Evolutionary conservation across 1,140 invertebrate genomes (phyloP).

Genomic region (Eriocheir sinensis): DNA sequence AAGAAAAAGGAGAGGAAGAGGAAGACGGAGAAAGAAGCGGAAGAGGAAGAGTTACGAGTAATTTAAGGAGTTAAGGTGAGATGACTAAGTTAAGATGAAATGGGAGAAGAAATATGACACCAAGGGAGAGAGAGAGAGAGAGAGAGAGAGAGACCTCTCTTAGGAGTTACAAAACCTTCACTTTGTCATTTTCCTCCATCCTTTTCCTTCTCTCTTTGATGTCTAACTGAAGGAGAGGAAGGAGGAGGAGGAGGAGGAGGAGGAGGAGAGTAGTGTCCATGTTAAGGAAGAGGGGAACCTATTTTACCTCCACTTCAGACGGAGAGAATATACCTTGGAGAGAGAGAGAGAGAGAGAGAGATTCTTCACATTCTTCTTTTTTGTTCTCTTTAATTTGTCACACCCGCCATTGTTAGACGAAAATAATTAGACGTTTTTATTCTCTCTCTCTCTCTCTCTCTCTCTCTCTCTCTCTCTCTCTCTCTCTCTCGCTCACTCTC

Average conservation of each 20-base stretch:
- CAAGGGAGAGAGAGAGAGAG: slow-evolving; percentile 20
- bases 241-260: not conserved
- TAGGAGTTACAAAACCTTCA: slow-evolving; percentile 2
- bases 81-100: slow-evolving; percentile 5
- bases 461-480: slow-evolving; percentile 18
- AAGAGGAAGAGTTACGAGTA: slow-evolving; percentile 2
- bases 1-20: not conserved
- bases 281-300: not conserved
- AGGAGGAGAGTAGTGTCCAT: not conserved
- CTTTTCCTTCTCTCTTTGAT: slow-evolving; percentile 25
- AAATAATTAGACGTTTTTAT: not conserved
- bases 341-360: too few species aligned
- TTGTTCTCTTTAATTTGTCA: not conserved
- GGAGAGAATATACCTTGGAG: not conserved
- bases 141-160: not conserved
- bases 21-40: not conserved
- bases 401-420: not conserved
- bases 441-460: slow-evolving; percentile 10
- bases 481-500: slow-evolving; percentile 12
- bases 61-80: slow-evolving; percentile 15
- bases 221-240: slow-evolving; percentile 1
- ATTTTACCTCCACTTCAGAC: not conserved
- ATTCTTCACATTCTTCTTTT: too few species aligned
- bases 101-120: slow-evolving; percentile 15
- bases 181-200: not conserved